phyloP scores from a whole-genome alignment of 2,888 invertebrate genomes.

The Cheilosia scutellata region DNA sequence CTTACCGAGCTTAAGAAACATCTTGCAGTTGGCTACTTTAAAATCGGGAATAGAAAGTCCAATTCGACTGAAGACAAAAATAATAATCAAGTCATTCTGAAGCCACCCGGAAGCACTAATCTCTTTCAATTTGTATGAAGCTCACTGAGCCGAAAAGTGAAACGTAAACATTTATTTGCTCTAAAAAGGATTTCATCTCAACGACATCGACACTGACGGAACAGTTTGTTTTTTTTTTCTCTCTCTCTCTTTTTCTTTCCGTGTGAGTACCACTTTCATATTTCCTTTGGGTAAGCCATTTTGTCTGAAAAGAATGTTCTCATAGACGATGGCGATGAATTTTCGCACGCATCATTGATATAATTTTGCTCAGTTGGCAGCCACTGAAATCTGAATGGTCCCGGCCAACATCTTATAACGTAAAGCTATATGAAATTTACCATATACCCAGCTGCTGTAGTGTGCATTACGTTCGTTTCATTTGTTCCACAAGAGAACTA shows the following conservation, averaged over 20 bases:
- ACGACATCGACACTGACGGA: constrained; percentile 1
- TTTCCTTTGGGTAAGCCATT: no score
- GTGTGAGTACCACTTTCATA: no score
- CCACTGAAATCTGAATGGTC: constrained; percentile 11
- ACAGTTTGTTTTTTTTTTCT: no score
- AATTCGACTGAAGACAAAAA: no score
- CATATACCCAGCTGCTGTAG: neutral
- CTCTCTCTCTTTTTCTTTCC: no score
- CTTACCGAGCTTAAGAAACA: no score
- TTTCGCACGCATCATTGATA: constrained; percentile 1
- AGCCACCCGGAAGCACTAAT: constrained; percentile 49
- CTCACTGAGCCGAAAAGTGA: constrained; percentile 46
- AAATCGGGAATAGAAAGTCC: no score
- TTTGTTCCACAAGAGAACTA: constrained; percentile 15
- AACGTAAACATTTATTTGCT: constrained; percentile 46
- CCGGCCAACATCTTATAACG: neutral
- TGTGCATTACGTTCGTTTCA: constrained; percentile 16
- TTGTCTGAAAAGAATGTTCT: no score
- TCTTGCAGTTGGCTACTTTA: no score
- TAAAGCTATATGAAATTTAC: neutral
- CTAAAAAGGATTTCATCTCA: constrained; percentile 11
- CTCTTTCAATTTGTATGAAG: constrained; percentile 48
- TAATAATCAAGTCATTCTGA: constrained; percentile 25
- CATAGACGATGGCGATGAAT: neutral
- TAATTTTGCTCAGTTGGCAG: constrained; percentile 35